A percentile compares a stretch with the other conserved stretches of the same genome.
These are phyloP conservation scores for Papilio demoleus DNA, from an alignment of 2,888 invertebrate genomes.

Conservation along the genomic window DNA sequence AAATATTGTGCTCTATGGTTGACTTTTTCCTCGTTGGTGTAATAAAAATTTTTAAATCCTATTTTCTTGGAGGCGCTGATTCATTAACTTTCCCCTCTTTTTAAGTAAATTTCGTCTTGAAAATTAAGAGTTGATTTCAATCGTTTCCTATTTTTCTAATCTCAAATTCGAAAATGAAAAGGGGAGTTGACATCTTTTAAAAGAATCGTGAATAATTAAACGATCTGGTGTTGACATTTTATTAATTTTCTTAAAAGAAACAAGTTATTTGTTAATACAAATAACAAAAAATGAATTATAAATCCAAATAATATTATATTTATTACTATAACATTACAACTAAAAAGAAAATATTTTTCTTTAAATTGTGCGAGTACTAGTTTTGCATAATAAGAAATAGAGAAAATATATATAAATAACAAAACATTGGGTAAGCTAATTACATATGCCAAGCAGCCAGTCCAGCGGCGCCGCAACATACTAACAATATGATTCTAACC, in stretches of 20 bases:
- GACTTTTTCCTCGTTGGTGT: background rate
- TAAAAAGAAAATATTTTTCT: too few species aligned
- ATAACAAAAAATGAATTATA: background rate
- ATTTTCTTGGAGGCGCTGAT: too few species aligned
- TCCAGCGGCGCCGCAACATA: too few species aligned
- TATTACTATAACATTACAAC: background rate
- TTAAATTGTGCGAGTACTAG: too few species aligned
- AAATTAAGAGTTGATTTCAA: background rate
- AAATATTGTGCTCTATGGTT: background rate
- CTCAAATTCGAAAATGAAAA: background rate
- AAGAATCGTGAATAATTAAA: slow-evolving; percentile 11
- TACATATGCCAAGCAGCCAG: too few species aligned
- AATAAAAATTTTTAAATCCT: background rate
- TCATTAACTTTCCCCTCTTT: background rate
- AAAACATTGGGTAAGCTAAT: too few species aligned
- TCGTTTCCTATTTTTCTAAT: slow-evolving; percentile 1
- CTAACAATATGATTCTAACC: background rate
- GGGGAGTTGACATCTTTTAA: slow-evolving; percentile 8
- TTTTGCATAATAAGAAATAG: too few species aligned
- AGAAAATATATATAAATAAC: background rate
- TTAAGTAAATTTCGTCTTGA: background rate
- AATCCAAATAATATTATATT: too few species aligned
- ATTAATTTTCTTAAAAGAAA: slow-evolving; percentile 5
- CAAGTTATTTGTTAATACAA: background rate
- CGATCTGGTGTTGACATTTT: slow-evolving; percentile 3